Evolutionary conservation across 2,113 vertebrate species (phyloP), one percentile per base, ranked within the genome.

Genomic region (Tragelaphus buxtoni): DNA sequence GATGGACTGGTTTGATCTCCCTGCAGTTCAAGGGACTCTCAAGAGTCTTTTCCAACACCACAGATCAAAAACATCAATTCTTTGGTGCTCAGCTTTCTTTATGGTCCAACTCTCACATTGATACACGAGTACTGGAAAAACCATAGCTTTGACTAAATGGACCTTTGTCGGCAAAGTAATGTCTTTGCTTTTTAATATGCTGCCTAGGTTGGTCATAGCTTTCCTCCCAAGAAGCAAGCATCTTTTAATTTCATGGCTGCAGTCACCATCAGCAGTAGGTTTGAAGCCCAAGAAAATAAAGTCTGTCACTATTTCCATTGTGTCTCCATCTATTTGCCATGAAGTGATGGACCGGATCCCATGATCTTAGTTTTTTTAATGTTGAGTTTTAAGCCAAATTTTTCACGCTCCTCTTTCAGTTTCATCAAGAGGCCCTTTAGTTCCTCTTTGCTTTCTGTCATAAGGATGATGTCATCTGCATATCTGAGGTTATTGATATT

Each of bases 381-480:
- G 26, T 60, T 28, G 24, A 60, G 56, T 60, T 5, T 39, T 69
- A 39, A 69, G 18, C 9, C n/a, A 69, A 5, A 1, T 39, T 69
- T 69, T 22, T 69, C 18, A 11, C 65, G 39, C 9, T 69, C 4
- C n/a, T 69, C n/a, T 69, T 69, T 69, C 65, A 69, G n/a, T 69
- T 69, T 69, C n/a, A 69, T 69, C 65, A 69, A 39, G n/a, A 69
- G 65, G 4, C 18, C 1, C 4, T 69, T 69, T 69, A 69, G 65
- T 22, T 69, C 18, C 9, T 69, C n/a, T 69, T 69, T 0, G 0
- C 18, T 69, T 39, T 39, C 18, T 69, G 18, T 2, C n/a, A 11
- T 39, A 63, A 63, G 30, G n/a, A 9, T 69, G 65, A 18, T 69
- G 18, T 22, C n/a, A 39, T 22, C 18, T 69, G 63, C n/a, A 35